A percentile compares a stretch with the other conserved stretches of the same genome.
phyloP scores from a whole-genome alignment of 2,888 invertebrate species.

The Xestobium rufovillosum region DNA sequence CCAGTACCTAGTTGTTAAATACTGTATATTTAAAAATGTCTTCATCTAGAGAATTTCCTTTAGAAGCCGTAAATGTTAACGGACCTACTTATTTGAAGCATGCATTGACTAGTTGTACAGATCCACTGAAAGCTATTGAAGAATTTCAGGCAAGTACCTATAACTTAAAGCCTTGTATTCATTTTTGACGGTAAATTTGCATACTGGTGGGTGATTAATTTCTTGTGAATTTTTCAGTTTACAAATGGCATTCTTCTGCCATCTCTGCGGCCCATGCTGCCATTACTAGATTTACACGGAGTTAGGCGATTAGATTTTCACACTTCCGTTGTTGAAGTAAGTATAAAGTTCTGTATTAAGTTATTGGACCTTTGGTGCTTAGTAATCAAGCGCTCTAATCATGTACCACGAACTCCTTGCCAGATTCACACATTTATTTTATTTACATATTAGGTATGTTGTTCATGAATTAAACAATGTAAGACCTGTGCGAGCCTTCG shows the following conservation, averaged over 20 bases:
- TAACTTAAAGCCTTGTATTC: background rate
- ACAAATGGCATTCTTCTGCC: constrained; percentile 89
- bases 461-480: no score
- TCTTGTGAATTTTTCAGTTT: constrained; percentile 45
- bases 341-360: no score
- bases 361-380: no score
- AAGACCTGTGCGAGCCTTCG: no score
- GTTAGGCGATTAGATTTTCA: constrained; percentile 91
- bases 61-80: constrained; percentile 41
- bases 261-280: constrained; percentile 89
- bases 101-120: constrained; percentile 90
- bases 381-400: no score
- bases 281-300: constrained; percentile 88
- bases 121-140: constrained; percentile 96
- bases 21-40: no score
- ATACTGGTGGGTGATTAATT: constrained; percentile 7
- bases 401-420: no score
- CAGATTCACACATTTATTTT: constrained; percentile 6
- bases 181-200: background rate
- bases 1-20: no score
- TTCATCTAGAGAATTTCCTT: constrained; percentile 41
- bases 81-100: constrained; percentile 52
- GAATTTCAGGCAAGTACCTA: constrained; percentile 76
- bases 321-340: constrained; percentile 80
- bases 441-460: no score